Evolutionary conservation across 2,888 invertebrate genomes (phyloP), one percentile per base, ranked within the genome.

Genomic region (Lepidocyrtinus sp.): DNA sequence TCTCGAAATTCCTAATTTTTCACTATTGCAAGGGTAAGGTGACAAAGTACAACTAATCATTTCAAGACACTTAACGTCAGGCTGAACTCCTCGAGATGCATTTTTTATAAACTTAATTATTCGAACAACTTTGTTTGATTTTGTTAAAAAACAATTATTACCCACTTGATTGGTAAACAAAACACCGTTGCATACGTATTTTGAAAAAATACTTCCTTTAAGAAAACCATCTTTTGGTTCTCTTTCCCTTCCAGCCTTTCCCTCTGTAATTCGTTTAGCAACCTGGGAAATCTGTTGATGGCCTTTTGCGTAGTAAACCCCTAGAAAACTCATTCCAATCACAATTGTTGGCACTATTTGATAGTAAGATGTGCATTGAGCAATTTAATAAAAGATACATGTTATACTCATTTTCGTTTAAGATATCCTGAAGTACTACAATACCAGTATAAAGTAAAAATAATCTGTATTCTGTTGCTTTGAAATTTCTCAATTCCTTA

Each of bases 401-500:
- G n/a, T n/a, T n/a, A n/a, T 36, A 65, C 22, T 65, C 45, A 7
- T 68, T 5, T 3, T 45, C 5, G 3, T 2, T 22, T 2, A 65
- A 2, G 1, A 24, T 15, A 3, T 68, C 15, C 25, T 19, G 21
- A n/a, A 68, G 21, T 17, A 46, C 46, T 7, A 46, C 46, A 24
- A 68, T 46, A 2, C 68, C 68, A 9, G 68, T 46, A 17, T 68
- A 68, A 7, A 68, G 15, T 19, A 68, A 17, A 19, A 36, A 46
- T 9, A 46, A 7, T 1, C 68, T 2, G 46, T 46, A 68, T 17
- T 68, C 68, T 1, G 68, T 68, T 12, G 46, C 68, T 46, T 68
- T 68, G 17, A 19, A 68, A 50, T 68, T 45, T 22, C 21, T 24
- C 12, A 68, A 46, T 2, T 68, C 68, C 3, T 22, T 21, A 46